A percentile compares a stretch with the other conserved stretches of the same genome.
These are phyloP conservation scores for Bradysia coprophila DNA, from an alignment of 1,140 invertebrate genomes.

Conservation along the genomic window DNA sequence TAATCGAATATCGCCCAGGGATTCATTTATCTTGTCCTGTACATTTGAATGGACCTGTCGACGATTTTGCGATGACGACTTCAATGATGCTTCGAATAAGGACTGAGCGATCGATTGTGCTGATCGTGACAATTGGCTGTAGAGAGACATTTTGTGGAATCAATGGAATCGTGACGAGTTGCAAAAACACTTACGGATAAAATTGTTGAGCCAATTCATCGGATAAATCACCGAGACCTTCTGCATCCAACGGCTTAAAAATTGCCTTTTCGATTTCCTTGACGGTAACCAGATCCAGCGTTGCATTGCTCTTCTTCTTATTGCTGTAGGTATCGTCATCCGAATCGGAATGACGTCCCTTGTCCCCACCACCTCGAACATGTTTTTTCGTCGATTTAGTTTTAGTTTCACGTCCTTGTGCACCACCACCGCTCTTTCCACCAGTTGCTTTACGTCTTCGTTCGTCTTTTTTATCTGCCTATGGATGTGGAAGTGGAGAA, in stretches of 20 bases:
- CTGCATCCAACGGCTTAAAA: constrained; percentile 36
- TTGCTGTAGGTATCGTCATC: constrained; percentile 30
- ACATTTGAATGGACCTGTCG: constrained; percentile 59
- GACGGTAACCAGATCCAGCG: constrained; percentile 40
- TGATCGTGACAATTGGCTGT: constrained; percentile 28
- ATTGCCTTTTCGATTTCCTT: constrained; percentile 51
- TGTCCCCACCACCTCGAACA: constrained; percentile 27
- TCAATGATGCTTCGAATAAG: constrained; percentile 46
- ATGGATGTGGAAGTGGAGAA: constrained; percentile 33
- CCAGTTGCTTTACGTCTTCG: constrained; percentile 67
- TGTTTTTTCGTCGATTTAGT: constrained; percentile 82
- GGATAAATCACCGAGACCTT: constrained; percentile 40
- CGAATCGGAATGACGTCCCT: constrained; percentile 34
- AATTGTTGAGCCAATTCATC: constrained; percentile 37
- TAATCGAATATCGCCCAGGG: constrained; percentile 56
- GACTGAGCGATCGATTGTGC: constrained; percentile 43
- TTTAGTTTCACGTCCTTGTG: constrained; percentile 87
- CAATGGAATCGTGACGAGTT: no score
- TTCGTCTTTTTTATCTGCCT: constrained; percentile 67
- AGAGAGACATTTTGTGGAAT: constrained; percentile 10
- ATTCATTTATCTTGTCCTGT: constrained; percentile 61
- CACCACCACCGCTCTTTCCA: constrained; percentile 76
- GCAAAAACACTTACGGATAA: constrained; percentile 28
- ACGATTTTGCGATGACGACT: constrained; percentile 40
- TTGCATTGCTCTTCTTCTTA: constrained; percentile 22